phyloP scores from a whole-genome alignment of 1,140 invertebrate genomes.

The Aphelinus certus region DNA sequence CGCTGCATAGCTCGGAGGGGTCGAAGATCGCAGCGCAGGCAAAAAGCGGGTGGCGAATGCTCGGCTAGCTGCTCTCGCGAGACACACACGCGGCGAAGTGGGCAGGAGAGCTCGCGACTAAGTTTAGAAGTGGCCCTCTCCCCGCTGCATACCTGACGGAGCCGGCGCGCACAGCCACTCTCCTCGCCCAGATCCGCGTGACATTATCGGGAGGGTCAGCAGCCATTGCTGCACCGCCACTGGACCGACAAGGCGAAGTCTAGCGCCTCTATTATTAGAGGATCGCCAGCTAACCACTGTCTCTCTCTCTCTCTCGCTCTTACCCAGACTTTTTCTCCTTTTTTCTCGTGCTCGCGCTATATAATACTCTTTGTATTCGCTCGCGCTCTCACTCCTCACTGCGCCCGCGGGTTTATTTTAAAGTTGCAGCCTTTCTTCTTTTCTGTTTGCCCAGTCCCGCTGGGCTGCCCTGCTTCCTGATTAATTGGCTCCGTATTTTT shows the following conservation, averaged over 20 bases:
- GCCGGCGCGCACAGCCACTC: constrained; percentile 52
- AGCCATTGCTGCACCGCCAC: not conserved
- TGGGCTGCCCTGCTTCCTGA: too few relatives aligned
- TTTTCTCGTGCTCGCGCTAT: not conserved
- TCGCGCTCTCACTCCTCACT: too few relatives aligned
- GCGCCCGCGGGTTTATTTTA: constrained; percentile 26
- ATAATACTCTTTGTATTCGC: too few relatives aligned
- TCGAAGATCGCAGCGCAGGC: constrained; percentile 16
- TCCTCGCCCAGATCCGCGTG: constrained; percentile 48
- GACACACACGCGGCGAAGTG: not conserved
- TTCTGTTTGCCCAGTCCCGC: too few relatives aligned
- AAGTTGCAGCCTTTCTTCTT: not conserved
- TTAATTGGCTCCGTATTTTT: too few relatives aligned
- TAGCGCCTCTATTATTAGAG: constrained; percentile 35
- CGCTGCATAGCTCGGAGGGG: not conserved
- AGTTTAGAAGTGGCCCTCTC: constrained; percentile 55
- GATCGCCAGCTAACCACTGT: not conserved
- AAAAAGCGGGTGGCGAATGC: constrained; percentile 1
- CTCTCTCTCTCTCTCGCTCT: not conserved
- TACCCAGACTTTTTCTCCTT: not conserved
- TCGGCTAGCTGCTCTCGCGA: too few relatives aligned
- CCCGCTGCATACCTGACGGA: too few relatives aligned
- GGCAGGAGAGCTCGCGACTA: constrained; percentile 48
- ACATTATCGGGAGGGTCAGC: constrained; percentile 59
- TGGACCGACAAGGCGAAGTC: constrained; percentile 25